Conservation (phyloP, 2,888 invertebrate genomes). For the Trypoxylon attenuatum region DNA sequence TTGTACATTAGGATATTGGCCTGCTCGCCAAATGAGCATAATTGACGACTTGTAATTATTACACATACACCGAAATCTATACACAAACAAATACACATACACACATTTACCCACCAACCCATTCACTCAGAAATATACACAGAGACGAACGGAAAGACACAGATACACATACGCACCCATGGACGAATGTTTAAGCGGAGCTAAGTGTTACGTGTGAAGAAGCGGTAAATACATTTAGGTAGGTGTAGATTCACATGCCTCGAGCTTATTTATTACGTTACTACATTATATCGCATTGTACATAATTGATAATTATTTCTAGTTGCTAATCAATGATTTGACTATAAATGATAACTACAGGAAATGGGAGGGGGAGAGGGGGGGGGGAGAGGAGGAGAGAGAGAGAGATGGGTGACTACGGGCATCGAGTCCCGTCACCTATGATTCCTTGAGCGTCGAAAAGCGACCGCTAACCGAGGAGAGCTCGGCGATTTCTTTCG, state of each 20-base stretch:
- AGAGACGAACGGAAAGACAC: too few species aligned
- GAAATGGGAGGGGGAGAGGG: too few species aligned
- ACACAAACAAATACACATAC: too few species aligned
- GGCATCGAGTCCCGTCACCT: neutral
- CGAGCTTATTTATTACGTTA: conserved; percentile 73
- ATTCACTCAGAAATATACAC: too few species aligned
- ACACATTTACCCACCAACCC: too few species aligned
- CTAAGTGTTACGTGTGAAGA: conserved; percentile 29
- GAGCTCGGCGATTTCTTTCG: neutral
- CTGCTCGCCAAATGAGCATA: conserved; percentile 49
- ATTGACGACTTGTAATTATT: conserved; percentile 55
- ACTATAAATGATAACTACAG: conserved; percentile 26
- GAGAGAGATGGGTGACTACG: conserved; percentile 15
- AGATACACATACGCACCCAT: too few species aligned
- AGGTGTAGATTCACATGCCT: conserved; percentile 61
- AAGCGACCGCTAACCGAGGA: neutral
- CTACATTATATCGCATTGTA: conserved; percentile 66
- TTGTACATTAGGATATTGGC: conserved; percentile 50
- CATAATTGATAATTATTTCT: conserved; percentile 60
- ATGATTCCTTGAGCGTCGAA: neutral
- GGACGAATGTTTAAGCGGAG: conserved; percentile 29
- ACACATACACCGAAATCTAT: too few species aligned
- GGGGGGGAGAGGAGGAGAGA: neutral
- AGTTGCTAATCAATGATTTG: conserved; percentile 47
- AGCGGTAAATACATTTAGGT: conserved; percentile 47